Evolutionary conservation across 2,113 vertebrate species (phyloP).

Genomic region (Lamprologus callipterus): DNA sequence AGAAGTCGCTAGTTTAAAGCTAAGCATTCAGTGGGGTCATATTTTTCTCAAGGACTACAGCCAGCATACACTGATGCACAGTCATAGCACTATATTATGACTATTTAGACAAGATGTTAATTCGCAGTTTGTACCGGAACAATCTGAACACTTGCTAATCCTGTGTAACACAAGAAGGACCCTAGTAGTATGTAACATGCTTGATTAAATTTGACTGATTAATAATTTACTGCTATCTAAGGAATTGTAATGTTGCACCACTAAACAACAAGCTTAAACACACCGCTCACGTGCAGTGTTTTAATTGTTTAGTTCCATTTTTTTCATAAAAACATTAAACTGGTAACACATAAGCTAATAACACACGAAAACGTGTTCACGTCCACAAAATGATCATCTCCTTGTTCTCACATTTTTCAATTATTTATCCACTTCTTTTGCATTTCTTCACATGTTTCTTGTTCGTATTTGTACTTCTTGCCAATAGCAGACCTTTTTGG

Average conservation of each 20-base stretch:
- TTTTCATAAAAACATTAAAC: background rate
- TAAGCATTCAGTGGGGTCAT: background rate
- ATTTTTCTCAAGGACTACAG: background rate
- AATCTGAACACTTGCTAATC: background rate
- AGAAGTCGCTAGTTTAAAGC: background rate
- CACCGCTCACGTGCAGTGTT: background rate
- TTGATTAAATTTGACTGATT: background rate
- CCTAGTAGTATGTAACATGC: background rate
- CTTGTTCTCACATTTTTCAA: background rate
- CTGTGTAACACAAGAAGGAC: background rate
- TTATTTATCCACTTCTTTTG: background rate
- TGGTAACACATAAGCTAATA: background rate
- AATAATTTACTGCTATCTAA: background rate
- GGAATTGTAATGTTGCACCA: background rate
- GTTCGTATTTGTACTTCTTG: background rate
- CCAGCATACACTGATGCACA: background rate
- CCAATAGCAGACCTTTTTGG: constrained; percentile 4
- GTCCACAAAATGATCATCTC: background rate
- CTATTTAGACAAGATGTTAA: background rate
- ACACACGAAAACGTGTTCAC: background rate
- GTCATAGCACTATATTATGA: background rate
- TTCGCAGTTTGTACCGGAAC: background rate
- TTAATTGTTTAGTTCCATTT: background rate
- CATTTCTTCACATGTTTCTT: constrained; percentile 45
- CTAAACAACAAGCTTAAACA: background rate